These are phyloP conservation scores for Sebastes vulpes DNA, from an alignment of 2,797 vertebrate species.

Conservation along the genomic window DNA sequence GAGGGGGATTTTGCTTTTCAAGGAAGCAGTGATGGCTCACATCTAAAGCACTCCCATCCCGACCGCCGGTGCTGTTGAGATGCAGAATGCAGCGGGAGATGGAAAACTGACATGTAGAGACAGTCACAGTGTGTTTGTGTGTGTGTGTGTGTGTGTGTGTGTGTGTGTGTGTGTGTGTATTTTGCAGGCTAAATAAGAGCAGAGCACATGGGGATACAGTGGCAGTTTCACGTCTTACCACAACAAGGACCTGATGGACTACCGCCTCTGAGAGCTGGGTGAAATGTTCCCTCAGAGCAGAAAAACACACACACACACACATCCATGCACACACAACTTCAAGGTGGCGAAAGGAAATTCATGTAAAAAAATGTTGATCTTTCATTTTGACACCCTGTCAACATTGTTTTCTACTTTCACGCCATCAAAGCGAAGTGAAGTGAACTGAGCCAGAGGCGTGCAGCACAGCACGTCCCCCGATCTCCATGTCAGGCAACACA, in stretches of 20 bases:
- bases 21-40: conserved; percentile 14
- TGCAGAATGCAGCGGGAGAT: neutral
- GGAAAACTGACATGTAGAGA: neutral
- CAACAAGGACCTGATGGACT: conserved; percentile 2
- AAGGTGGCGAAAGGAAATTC: neutral
- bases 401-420: neutral
- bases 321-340: neutral
- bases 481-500: neutral
- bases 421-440: neutral
- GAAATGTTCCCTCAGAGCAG: neutral
- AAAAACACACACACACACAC: neutral
- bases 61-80: neutral
- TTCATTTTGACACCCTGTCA: neutral
- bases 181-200: neutral
- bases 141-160: neutral
- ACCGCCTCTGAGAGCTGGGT: neutral
- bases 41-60: neutral
- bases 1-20: conserved; percentile 2
- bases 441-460: neutral
- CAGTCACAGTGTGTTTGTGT: neutral
- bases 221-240: neutral
- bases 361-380: conserved; percentile 1
- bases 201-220: neutral
- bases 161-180: neutral
- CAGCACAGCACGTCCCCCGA: neutral